phyloP scores from a whole-genome alignment of 2,888 invertebrate genomes.

The Dasysyrphus albostriatus region DNA sequence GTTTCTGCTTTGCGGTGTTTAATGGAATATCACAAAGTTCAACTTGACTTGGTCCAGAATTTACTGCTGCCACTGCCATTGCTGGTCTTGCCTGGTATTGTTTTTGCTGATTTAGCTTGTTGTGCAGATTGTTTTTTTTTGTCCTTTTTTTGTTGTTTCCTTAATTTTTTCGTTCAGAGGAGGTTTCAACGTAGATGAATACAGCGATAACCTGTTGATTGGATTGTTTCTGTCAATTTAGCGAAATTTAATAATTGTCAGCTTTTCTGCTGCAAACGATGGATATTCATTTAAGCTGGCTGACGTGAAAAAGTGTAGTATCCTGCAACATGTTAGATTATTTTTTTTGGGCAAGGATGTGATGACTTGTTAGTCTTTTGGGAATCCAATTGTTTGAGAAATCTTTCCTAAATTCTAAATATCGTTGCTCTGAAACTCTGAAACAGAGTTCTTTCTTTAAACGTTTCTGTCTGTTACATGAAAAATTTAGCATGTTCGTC shows the following conservation, averaged over 20 bases:
- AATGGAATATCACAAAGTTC: conserved; percentile 72
- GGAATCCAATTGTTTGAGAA: not conserved
- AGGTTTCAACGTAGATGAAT: not conserved
- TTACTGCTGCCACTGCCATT: conserved; percentile 25
- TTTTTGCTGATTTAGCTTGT: conserved; percentile 17
- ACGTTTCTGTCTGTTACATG: no score
- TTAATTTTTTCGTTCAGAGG: not conserved
- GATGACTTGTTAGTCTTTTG: not conserved
- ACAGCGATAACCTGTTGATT: conserved; percentile 41
- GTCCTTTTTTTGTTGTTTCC: not conserved
- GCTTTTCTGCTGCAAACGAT: not conserved
- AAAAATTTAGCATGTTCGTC: no score
- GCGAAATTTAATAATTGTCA: conserved; percentile 34
- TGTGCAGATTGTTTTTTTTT: not conserved
- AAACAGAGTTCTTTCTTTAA: not conserved
- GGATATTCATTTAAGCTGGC: not conserved
- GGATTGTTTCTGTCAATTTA: conserved; percentile 45
- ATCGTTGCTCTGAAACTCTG: no score
- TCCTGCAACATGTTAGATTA: not conserved
- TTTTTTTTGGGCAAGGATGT: not conserved
- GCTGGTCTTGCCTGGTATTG: conserved; percentile 1
- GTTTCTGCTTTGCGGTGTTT: conserved; percentile 64
- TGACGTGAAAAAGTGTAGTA: not conserved
- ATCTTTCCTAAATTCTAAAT: no score
- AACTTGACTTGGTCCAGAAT: conserved; percentile 47